phyloP scores from a whole-genome alignment of 2,113 vertebrate genomes.

The Pteruthius melanotis region DNA sequence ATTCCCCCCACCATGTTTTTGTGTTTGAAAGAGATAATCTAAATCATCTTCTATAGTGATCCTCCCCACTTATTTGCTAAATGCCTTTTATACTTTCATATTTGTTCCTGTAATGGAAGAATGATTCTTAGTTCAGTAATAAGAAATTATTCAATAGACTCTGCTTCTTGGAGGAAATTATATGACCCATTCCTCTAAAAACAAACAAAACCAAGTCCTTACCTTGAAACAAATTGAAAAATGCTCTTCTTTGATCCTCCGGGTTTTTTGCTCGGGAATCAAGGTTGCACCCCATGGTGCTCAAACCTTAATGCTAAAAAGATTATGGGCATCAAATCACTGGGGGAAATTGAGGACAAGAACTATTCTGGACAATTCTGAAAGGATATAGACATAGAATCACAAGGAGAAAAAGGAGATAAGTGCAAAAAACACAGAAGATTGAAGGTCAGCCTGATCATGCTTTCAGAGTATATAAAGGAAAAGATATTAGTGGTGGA shows the following conservation, averaged over 20 bases:
- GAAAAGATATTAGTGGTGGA: neutral
- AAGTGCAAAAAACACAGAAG: neutral
- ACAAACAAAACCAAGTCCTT: neutral
- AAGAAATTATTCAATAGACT: neutral
- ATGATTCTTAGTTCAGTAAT: neutral
- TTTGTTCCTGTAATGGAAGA: neutral
- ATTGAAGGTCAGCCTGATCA: conserved; percentile 29
- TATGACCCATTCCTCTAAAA: neutral
- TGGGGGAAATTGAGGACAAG: neutral
- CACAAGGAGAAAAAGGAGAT: neutral
- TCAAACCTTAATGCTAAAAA: neutral
- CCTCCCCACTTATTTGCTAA: neutral
- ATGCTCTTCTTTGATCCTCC: neutral
- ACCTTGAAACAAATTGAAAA: neutral
- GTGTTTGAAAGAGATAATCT: neutral
- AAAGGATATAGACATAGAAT: neutral
- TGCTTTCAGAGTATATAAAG: neutral
- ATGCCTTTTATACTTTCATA: neutral
- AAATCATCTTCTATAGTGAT: neutral
- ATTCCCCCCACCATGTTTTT: neutral
- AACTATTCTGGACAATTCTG: neutral
- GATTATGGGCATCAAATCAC: neutral
- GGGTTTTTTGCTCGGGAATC: neutral
- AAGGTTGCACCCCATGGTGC: neutral
- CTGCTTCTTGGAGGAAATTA: neutral